Conservation (phyloP, 1,140 invertebrate genomes). For the Euura lappo region DNA sequence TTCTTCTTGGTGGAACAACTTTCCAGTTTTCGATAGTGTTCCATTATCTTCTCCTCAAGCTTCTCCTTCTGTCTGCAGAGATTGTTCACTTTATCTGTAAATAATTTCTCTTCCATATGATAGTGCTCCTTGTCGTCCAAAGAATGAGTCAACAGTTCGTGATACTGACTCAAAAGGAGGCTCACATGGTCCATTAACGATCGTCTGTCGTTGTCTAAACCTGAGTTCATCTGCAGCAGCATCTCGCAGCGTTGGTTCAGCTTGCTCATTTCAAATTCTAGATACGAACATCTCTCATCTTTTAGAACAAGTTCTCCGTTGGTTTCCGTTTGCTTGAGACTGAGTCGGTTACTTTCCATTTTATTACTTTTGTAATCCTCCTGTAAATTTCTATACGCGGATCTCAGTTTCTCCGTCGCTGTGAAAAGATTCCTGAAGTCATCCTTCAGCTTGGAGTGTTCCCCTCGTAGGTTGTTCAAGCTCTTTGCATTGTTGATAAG, state of each 20-base stretch:
- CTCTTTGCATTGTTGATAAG: slow-evolving; percentile 76
- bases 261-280: slow-evolving; percentile 85
- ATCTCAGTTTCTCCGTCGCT: slow-evolving; percentile 82
- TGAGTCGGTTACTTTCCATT: slow-evolving; percentile 79
- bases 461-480: slow-evolving; percentile 77
- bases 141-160: slow-evolving; percentile 88
- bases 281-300: slow-evolving; percentile 75
- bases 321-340: slow-evolving; percentile 81
- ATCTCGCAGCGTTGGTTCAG: slow-evolving; percentile 87
- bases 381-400: slow-evolving; percentile 82
- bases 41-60: slow-evolving; percentile 98
- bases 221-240: slow-evolving; percentile 80
- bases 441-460: slow-evolving; percentile 88
- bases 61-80: slow-evolving; percentile 94
- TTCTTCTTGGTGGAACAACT: slow-evolving; percentile 80
- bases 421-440: slow-evolving; percentile 86
- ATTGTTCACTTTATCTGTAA: slow-evolving; percentile 89
- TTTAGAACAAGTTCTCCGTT: slow-evolving; percentile 80
- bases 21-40: slow-evolving; percentile 88
- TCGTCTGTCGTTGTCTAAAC: slow-evolving; percentile 83
- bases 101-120: slow-evolving; percentile 90
- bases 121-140: slow-evolving; percentile 93
- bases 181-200: slow-evolving; percentile 91
- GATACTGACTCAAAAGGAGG: slow-evolving; percentile 87
- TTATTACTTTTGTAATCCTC: slow-evolving; percentile 84